Conservation (phyloP, 2,797 vertebrate genomes). For the Arrhamphus sclerolepis region DNA sequence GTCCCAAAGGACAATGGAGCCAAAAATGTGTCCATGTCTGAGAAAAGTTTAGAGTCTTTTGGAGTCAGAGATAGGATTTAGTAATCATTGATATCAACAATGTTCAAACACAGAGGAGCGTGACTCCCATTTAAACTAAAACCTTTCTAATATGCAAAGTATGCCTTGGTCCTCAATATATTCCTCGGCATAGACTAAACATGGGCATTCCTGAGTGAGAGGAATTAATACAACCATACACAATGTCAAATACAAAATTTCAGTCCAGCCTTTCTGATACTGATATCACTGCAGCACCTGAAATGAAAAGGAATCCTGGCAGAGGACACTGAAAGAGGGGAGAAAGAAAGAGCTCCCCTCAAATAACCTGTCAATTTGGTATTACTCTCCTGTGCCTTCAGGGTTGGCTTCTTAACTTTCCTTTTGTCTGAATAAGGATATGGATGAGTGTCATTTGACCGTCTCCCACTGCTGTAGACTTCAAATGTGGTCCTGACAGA, state of each 20-base stretch:
- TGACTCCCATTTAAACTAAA: constrained; percentile 9
- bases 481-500: constrained; percentile 65
- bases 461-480: constrained; percentile 61
- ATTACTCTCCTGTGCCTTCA: constrained; percentile 47
- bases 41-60: neutral
- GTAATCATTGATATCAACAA: neutral
- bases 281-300: constrained; percentile 58
- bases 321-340: no score
- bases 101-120: neutral
- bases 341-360: neutral
- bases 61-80: constrained; percentile 1
- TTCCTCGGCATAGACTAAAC: constrained; percentile 42
- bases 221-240: constrained; percentile 43
- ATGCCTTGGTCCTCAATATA: constrained; percentile 9
- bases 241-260: constrained; percentile 52
- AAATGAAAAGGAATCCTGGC: constrained; percentile 22
- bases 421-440: constrained; percentile 70
- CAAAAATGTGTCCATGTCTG: constrained; percentile 1
- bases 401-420: constrained; percentile 67
- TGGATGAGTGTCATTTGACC: constrained; percentile 73
- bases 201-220: constrained; percentile 47
- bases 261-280: constrained; percentile 55
- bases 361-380: constrained; percentile 57
- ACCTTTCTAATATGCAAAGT: constrained; percentile 14
- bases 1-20: neutral